These are phyloP conservation scores for Sorex maritimensis DNA, from an alignment of 2,797 vertebrate genomes.

Conservation along the genomic window DNA sequence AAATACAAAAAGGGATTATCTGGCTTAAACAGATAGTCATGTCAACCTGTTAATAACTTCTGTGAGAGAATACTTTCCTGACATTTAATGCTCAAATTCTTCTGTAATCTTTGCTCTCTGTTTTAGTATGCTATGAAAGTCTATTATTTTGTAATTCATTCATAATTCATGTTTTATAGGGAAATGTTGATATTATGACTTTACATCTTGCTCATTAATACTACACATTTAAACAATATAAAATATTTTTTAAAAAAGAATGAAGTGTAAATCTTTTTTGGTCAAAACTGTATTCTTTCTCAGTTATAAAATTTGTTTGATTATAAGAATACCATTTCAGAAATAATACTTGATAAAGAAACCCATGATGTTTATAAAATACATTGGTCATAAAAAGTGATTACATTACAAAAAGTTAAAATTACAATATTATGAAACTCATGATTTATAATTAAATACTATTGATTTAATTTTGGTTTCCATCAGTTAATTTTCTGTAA, in stretches of 20 bases:
- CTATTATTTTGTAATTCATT: constrained; percentile 81
- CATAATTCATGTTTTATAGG: constrained; percentile 81
- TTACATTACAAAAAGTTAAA: constrained; percentile 11
- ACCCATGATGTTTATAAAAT: neutral
- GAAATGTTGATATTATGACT: constrained; percentile 56
- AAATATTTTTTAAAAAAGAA: constrained; percentile 9
- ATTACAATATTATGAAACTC: constrained; percentile 35
- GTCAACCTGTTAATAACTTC: constrained; percentile 58
- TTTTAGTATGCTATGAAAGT: constrained; percentile 74
- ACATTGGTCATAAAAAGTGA: neutral
- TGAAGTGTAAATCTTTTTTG: constrained; percentile 5
- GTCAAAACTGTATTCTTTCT: neutral
- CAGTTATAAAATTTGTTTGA: constrained; percentile 30
- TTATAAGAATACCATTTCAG: neutral
- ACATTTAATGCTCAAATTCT: constrained; percentile 79
- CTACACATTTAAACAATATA: constrained; percentile 64
- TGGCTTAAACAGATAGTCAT: constrained; percentile 68
- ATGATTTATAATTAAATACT: neutral
- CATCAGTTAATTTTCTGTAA: no score
- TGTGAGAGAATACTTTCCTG: constrained; percentile 75
- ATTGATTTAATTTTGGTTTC: neutral
- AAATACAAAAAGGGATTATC: constrained; percentile 29
- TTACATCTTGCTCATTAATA: constrained; percentile 46
- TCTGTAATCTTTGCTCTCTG: constrained; percentile 78
- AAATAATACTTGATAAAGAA: constrained; percentile 22